Base-by-base conservation (phyloP, 2,113 vertebrate genomes). In the Theristicus caerulescens region DNA sequence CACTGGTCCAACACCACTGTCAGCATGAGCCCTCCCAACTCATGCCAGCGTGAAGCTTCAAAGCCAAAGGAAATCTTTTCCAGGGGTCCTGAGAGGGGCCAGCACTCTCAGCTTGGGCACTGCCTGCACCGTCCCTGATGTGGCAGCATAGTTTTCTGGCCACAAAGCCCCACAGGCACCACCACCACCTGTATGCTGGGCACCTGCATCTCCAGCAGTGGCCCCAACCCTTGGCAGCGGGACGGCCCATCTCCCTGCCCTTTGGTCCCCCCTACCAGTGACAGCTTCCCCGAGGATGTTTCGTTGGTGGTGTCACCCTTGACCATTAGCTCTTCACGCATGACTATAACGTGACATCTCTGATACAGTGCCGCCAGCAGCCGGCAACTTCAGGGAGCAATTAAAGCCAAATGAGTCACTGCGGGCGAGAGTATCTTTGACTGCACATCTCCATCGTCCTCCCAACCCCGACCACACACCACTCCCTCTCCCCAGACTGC, bases 211-310 rank as follows among this genome's bases (percentile, higher is more conserved):
- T 57, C 16, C 42, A 82, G 47, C 64, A 64, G 59, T 3, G 8
- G 11, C 58, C 44, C 70, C 24, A 6, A 42, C 44, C 69, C 73
- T 46, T 10, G 73, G 64, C 70, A 66, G 31, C 4, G 10, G 76
- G 62, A 40, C 29, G 3, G 70, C 49, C 82, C 54, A n/a, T 88
- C 64, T 81, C 85, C 17, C 62, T 96, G 90, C 86, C 92, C 86
- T 93, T 86, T 92, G 90, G 73, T 94, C 40, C 42, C 18, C 20
- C 3, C 38, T 4, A 0, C 69, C 15, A 11, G 91, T 84, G 85
- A 93, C 96, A 95, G 86, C 62, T 88, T 51, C 95, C 87, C 94
- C 4, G 27, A 34, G 84, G 86, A 93, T 96, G 90, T 95, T 95
- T 95, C 93, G 88, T 46, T 86, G 87, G 61, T 88, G n/a, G 85